These are phyloP conservation scores for Aphidius gifuensis DNA, from an alignment of 1,140 invertebrate species.

Conservation along the genomic window DNA sequence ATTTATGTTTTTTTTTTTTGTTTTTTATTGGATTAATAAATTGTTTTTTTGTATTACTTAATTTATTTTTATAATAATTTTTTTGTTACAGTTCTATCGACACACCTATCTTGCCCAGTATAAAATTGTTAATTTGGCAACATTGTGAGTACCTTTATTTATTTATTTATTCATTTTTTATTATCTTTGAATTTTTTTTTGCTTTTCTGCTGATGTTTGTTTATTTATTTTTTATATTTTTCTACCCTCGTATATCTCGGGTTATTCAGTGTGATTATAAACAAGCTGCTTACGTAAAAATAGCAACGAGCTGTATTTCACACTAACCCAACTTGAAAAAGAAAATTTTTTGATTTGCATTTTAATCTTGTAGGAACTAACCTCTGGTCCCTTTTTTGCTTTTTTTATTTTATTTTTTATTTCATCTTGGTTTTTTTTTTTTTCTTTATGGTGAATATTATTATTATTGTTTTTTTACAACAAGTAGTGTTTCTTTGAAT, in stretches of 20 bases:
- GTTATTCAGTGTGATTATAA: not conserved
- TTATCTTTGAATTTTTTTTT: slow-evolving; percentile 21
- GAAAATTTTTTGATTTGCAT: slow-evolving; percentile 44
- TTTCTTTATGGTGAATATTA: not conserved
- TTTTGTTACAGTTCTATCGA: slow-evolving; percentile 58
- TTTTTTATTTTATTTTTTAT: too few relatives aligned
- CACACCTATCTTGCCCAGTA: slow-evolving; percentile 60
- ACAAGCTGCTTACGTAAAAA: not conserved
- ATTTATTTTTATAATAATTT: slow-evolving; percentile 22
- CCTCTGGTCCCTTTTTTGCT: not conserved
- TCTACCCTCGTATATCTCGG: too few relatives aligned
- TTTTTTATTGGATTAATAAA: too few relatives aligned
- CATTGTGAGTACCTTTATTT: slow-evolving; percentile 51
- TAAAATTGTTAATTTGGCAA: slow-evolving; percentile 57
- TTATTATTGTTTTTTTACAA: too few relatives aligned
- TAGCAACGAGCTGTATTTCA: slow-evolving; percentile 38
- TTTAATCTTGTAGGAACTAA: slow-evolving; percentile 33
- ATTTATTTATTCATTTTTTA: slow-evolving; percentile 37
- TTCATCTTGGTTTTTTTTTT: not conserved
- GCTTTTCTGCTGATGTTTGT: too few relatives aligned
- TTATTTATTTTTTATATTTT: too few relatives aligned
- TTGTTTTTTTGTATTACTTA: not conserved
- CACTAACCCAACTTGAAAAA: slow-evolving; percentile 34
- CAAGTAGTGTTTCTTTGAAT: too few relatives aligned
- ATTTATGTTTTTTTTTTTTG: not conserved